These are phyloP conservation scores for Parazoanthus atlanticus DNA, from an alignment of 92 coral and sea anemone species.

Conservation along the genomic window DNA sequence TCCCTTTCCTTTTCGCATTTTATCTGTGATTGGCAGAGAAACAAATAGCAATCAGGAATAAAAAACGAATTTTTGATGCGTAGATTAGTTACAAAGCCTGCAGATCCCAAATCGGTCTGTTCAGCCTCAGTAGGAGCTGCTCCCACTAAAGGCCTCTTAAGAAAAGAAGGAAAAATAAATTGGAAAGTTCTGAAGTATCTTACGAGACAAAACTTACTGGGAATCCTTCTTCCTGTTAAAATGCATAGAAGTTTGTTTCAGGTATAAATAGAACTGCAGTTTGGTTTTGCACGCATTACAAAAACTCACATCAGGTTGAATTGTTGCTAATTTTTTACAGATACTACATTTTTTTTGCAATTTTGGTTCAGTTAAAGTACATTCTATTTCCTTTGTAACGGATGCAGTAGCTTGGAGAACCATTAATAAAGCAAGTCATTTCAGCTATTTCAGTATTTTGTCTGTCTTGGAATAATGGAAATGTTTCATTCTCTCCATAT, in stretches of 20 bases:
- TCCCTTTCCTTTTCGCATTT: conserved; percentile 11
- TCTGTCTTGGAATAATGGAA: not conserved
- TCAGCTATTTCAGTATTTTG: not conserved
- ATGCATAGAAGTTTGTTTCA: too few relatives aligned
- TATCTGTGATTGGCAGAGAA: not conserved
- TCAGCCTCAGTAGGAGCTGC: too few relatives aligned
- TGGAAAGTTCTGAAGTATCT: not conserved
- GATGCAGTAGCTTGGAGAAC: not conserved
- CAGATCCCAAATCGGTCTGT: too few relatives aligned
- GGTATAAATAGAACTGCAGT: not conserved
- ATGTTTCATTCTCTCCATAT: not conserved
- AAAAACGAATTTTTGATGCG: not conserved
- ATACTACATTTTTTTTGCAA: too few relatives aligned
- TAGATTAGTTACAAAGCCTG: not conserved
- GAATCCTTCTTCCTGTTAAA: too few relatives aligned
- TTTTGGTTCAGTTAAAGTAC: too few relatives aligned
- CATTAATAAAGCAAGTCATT: too few relatives aligned
- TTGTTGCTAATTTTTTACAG: too few relatives aligned
- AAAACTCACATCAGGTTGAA: too few relatives aligned
- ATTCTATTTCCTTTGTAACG: not conserved
- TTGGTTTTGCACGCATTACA: not conserved
- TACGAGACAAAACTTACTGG: too few relatives aligned
- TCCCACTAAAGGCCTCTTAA: not conserved
- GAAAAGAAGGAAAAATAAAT: too few relatives aligned
- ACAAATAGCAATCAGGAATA: not conserved